Evolutionary conservation across 2,888 invertebrate genomes (phyloP), one percentile per base, ranked within the genome.

Genomic region (Fabriciana adippe): DNA sequence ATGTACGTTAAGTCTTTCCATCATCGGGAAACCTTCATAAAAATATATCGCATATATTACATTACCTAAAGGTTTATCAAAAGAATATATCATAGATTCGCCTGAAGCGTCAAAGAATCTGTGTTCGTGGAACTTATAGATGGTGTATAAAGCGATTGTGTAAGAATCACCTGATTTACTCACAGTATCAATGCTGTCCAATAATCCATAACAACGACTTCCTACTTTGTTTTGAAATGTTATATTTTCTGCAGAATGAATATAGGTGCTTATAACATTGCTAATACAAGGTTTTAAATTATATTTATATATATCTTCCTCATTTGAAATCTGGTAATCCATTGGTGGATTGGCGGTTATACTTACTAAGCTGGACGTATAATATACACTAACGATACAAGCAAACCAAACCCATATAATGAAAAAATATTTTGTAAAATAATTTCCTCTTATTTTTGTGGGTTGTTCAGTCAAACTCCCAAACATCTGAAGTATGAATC

Each of bases 11-110:
- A 88, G 61, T 8, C 72, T 74, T 0, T 78, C 64, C 0, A 68
- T 6, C 41, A 82, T 63, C 2, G 88, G 88, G 66, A 89, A 89
- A 0, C 88, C 89, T 71, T 88, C 88, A 59, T 84, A 82, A 8
- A 85, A 73, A 54, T 79, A 89, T 15, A 84, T 81, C 0, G 80
- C 80, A 55, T 84, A 87, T 3, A 86, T 76, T 4, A 83, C 63
- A 61, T 84, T 84, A 6, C 75, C 75, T 11, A 80, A 70, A 0
- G 85, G 84, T 6, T 74, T 71, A 1, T 71, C 63, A 16, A 80
- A 76, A 1, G 72, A 18, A 41, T 78, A 78, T 1, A 79, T 55
- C n/a, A 13, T 55, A 0, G 67, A 18, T 15, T 74, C 59, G 0
- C 86, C 85, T 41, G 66, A 77, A 47, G 75, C 68, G 68, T 85